Evolutionary conservation across 2,888 invertebrate species (phyloP), one percentile per base, ranked within the genome.

Genomic region (Athalia cordata): DNA sequence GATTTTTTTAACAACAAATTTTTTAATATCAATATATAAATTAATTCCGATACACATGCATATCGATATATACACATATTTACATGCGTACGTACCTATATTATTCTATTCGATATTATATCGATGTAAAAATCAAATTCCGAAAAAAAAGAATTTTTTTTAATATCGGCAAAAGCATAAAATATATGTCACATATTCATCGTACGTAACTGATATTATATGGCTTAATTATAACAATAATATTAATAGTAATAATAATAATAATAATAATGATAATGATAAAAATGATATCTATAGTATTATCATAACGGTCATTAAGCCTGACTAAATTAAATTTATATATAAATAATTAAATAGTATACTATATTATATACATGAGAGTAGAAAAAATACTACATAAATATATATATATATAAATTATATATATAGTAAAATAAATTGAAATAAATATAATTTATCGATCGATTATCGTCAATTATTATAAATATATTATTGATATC

Each of bases 321-420:
- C 78, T 76, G 78, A 76, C 76, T 78, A 78, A 78, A 78, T 55
- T 67, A 67, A 66, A 65, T 59, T 13, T 78, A 78, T 15, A n/a
- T 55, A 66, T 66, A 49, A 66, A 13, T 49, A 13, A 49, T 49
- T 49, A 11, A 52, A 52, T 62, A n/a, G n/a, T n/a, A 47, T n/a
- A 65, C 49, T 50, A 64, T 64, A 9, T 11, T 15, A 67, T 50
- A 15, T 57, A 55, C 3, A 47, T 72, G 4, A 65, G 4, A 64
- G 29, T 43, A 11, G 43, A 64, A 45, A 64, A 45, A 64, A 45
- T 55, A 66, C 5, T 29, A 6, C 50, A 11, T 67, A 67, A 6
- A 50, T 49, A 65, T 45, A 45, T 5, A 62, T 62, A 62, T 15
- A 62, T 15, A 62, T 13, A 9, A 15, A 62, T 47, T 29, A 8